phyloP scores from a whole-genome alignment of 2,888 invertebrate genomes.

The Drosophila diplacantha region DNA sequence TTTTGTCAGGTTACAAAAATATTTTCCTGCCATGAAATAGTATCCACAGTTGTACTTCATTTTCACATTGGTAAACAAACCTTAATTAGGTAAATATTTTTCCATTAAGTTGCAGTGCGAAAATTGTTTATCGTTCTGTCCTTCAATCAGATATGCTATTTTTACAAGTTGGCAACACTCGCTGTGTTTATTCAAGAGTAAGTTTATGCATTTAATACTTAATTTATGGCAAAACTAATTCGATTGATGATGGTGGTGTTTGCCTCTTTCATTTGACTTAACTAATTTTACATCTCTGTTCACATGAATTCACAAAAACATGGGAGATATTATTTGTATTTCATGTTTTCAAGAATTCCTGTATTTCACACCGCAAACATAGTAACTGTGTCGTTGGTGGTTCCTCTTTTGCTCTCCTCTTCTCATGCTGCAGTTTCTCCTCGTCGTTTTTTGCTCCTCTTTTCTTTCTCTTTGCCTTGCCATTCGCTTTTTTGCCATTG shows the following conservation, averaged over 20 bases:
- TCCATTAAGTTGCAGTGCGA: background rate
- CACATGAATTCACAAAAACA: background rate
- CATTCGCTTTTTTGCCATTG: conserved; percentile 22
- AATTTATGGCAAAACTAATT: background rate
- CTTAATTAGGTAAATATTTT: background rate
- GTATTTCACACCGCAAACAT: conserved; percentile 1
- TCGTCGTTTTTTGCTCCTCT: background rate
- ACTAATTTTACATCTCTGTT: background rate
- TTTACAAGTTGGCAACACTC: conserved; percentile 1
- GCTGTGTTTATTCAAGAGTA: background rate
- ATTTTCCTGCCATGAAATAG: background rate
- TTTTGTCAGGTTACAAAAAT: background rate
- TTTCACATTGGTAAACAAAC: no score
- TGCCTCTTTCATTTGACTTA: background rate
- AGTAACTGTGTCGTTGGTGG: conserved; percentile 5
- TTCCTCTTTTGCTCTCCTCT: conserved; percentile 1
- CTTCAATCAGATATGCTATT: background rate
- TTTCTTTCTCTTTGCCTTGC: background rate
- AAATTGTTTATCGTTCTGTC: background rate
- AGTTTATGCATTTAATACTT: background rate
- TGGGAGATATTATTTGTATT: background rate
- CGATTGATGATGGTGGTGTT: background rate
- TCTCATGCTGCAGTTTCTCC: conserved; percentile 11
- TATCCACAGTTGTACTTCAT: background rate
- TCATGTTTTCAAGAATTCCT: background rate